phyloP scores from a whole-genome alignment of 2,888 invertebrate genomes.

The Philereme vetulata region DNA sequence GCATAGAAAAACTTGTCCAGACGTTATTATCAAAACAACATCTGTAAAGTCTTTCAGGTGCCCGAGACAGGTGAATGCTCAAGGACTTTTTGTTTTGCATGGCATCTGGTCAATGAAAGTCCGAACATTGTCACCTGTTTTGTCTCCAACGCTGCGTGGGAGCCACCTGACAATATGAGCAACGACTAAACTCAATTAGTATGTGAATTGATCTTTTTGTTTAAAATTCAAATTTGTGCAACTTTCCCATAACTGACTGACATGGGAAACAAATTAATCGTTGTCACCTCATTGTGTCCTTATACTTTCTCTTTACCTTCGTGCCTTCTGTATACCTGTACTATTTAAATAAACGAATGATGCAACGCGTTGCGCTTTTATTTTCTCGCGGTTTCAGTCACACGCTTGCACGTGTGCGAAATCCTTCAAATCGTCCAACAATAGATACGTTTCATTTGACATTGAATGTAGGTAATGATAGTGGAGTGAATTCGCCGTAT shows the following conservation, averaged over 20 bases:
- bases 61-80: constrained; percentile 62
- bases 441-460: constrained; percentile 39
- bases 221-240: constrained; percentile 31
- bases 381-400: constrained; percentile 51
- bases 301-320: constrained; percentile 51
- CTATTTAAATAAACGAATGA: constrained; percentile 50
- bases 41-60: constrained; percentile 59
- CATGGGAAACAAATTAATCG: constrained; percentile 51
- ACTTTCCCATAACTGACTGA: constrained; percentile 58
- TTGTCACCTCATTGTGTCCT: constrained; percentile 29
- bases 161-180: constrained; percentile 31
- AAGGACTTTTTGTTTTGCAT: constrained; percentile 56
- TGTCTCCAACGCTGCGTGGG: constrained; percentile 24
- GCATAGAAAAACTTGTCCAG: constrained; percentile 29
- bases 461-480: constrained; percentile 40
- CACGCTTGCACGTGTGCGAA: constrained; percentile 75
- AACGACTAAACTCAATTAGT: no score
- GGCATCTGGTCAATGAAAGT: constrained; percentile 67
- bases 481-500: constrained; percentile 29
- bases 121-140: constrained; percentile 60
- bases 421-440: constrained; percentile 51
- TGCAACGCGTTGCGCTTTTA: constrained; percentile 61
- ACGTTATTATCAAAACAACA: constrained; percentile 44
- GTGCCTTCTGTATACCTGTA: constrained; percentile 38
- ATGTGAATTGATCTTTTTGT: constrained; percentile 38